phyloP scores from a whole-genome alignment of 2,888 invertebrate genomes.

The Calephelis perditalis region DNA sequence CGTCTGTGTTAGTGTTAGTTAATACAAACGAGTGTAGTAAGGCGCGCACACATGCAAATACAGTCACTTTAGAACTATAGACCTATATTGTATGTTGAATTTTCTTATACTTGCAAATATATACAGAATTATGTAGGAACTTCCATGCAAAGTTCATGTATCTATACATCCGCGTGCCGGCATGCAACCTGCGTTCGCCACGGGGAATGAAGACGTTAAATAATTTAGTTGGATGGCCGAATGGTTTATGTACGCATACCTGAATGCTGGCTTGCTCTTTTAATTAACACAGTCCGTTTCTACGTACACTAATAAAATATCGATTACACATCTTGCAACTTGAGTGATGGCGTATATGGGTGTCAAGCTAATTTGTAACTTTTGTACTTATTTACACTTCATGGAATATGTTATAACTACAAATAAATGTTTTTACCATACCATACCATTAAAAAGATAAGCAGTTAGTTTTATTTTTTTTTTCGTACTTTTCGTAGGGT shows the following conservation, averaged over 20 bases:
- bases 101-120: conserved; percentile 28
- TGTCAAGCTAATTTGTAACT: conserved; percentile 4
- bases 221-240: conserved; percentile 70
- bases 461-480: no score
- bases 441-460: background rate
- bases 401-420: no score
- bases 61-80: no score
- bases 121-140: conserved; percentile 27
- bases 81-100: conserved; percentile 16
- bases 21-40: no score
- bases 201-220: conserved; percentile 76
- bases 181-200: conserved; percentile 69
- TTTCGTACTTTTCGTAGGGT: no score
- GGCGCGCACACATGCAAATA: no score
- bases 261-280: conserved; percentile 37
- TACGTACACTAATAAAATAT: conserved; percentile 18
- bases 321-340: conserved; percentile 8
- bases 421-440: background rate
- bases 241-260: conserved; percentile 60
- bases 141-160: conserved; percentile 40
- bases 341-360: conserved; percentile 5
- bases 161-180: conserved; percentile 60
- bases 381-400: conserved; percentile 14
- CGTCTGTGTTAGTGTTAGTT: no score
- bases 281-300: conserved; percentile 31